Conservation (phyloP, 2,797 vertebrate genomes). For the Rhynchonycteris naso region DNA sequence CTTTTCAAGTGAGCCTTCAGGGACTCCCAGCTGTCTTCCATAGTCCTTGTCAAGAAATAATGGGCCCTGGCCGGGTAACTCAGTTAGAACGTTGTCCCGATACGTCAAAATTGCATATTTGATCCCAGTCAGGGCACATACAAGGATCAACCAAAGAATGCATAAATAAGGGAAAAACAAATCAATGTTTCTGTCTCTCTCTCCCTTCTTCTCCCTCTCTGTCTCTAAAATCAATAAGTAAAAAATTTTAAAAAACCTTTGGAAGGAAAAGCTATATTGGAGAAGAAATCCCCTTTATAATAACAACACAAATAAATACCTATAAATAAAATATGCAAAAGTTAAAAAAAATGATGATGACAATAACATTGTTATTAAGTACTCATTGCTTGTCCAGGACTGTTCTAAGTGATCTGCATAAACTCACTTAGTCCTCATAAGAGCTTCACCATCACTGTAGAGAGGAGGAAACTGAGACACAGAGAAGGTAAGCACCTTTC, state of each 20-base stretch:
- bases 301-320: too few species aligned
- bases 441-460: neutral
- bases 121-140: too few species aligned
- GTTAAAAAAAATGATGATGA: neutral
- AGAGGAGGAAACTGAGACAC: neutral
- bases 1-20: neutral
- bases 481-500: neutral
- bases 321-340: too few species aligned
- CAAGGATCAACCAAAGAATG: too few species aligned
- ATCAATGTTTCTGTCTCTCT: neutral
- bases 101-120: too few species aligned
- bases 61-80: neutral
- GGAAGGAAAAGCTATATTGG: too few species aligned
- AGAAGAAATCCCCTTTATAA: too few species aligned
- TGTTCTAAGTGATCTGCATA: neutral
- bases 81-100: too few species aligned
- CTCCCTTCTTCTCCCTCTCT: neutral
- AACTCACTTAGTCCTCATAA: neutral
- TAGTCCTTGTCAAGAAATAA: neutral
- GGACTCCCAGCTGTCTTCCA: neutral
- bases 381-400: fast-evolving
- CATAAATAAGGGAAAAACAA: neutral
- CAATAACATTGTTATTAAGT: too few species aligned
- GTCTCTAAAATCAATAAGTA: neutral
- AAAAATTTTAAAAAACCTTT: neutral